A percentile compares a stretch with the other conserved stretches of the same genome.
phyloP scores from a whole-genome alignment of 2,113 vertebrate species.

The Romanogobio albipinnatus region DNA sequence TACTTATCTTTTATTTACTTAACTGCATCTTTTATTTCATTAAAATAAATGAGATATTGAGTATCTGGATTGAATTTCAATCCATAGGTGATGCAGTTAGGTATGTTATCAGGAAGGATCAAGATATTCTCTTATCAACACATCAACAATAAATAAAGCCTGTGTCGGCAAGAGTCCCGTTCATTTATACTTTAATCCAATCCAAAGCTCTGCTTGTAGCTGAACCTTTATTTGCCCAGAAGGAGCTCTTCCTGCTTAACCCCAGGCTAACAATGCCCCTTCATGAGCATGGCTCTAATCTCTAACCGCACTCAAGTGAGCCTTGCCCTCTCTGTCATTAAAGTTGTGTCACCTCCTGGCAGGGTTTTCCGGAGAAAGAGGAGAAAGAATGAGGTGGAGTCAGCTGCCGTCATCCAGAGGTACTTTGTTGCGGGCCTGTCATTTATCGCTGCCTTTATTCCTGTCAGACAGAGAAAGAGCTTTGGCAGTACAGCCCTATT shows the following conservation, averaged over 20 bases:
- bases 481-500: not conserved
- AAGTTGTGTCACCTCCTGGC: slow-evolving; percentile 78
- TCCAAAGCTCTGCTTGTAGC: not conserved
- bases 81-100: not conserved
- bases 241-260: slow-evolving; percentile 12
- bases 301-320: slow-evolving; percentile 32
- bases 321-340: slow-evolving; percentile 64
- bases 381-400: slow-evolving; percentile 86
- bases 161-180: not conserved
- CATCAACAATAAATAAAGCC: not conserved
- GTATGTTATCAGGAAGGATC: not conserved
- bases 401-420: slow-evolving; percentile 88
- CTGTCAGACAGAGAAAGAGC: not conserved
- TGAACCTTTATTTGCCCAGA: not conserved
- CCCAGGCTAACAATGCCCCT: not conserved
- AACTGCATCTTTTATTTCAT: not conserved
- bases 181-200: not conserved
- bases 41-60: not conserved
- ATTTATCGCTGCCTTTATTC: slow-evolving; percentile 8
- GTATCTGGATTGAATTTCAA: not conserved
- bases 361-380: slow-evolving; percentile 93
- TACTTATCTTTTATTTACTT: not conserved
- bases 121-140: not conserved
- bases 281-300: slow-evolving; percentile 20
- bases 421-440: slow-evolving; percentile 70